phyloP scores from a whole-genome alignment of 1,140 invertebrate genomes.

The Tetramorium alpestre region DNA sequence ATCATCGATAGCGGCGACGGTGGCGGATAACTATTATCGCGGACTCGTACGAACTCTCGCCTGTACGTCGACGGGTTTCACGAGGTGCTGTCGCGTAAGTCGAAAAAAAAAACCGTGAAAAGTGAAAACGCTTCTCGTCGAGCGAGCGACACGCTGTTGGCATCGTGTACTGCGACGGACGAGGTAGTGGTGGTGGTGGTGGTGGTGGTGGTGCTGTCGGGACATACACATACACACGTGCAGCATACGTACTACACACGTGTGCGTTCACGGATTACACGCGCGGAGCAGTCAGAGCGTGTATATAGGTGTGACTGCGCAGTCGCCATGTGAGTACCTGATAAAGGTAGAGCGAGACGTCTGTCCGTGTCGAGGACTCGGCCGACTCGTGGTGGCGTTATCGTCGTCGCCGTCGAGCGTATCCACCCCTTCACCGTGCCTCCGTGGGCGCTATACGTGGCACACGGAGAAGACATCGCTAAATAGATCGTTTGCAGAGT shows the following conservation, averaged over 20 bases:
- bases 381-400: conserved; percentile 22
- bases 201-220: background rate
- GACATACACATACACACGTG: background rate
- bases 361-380: conserved; percentile 55
- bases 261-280: background rate
- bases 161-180: background rate
- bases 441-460: background rate
- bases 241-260: conserved; percentile 13
- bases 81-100: background rate
- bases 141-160: background rate
- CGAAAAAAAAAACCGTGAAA: background rate
- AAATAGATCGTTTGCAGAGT: background rate
- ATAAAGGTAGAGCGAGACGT: conserved; percentile 59
- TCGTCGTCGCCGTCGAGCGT: conserved; percentile 11
- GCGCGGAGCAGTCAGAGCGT: conserved; percentile 75
- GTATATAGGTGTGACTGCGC: conserved; percentile 84
- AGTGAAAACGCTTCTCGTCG: background rate
- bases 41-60: conserved; percentile 68
- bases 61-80: conserved; percentile 47
- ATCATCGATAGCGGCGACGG: conserved; percentile 33
- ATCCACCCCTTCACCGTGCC: background rate
- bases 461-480: background rate
- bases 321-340: conserved; percentile 84
- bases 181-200: conserved; percentile 38
- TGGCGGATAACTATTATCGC: conserved; percentile 71